A percentile compares a stretch with the other conserved stretches of the same genome.
These are phyloP conservation scores for Megaleporinus macrocephalus DNA, from an alignment of 2,113 vertebrate species.

Conservation along the genomic window DNA sequence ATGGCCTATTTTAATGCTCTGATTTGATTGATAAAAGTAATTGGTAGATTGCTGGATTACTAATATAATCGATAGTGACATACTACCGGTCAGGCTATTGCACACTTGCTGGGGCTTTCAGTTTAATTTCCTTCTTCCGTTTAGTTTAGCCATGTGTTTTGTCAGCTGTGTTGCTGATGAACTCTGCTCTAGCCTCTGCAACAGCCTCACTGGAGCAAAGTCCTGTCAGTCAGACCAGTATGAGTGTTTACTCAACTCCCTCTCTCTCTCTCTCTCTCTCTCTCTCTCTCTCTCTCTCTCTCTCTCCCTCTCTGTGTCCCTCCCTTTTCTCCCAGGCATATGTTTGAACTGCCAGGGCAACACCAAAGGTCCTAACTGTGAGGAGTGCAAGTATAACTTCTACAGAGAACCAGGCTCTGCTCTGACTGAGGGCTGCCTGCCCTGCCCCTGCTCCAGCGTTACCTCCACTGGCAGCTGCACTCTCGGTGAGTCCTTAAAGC, in stretches of 20 bases:
- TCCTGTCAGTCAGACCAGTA: slow-evolving; percentile 46
- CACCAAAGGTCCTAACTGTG: slow-evolving; percentile 78
- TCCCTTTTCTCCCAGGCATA: slow-evolving; percentile 69
- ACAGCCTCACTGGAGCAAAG: slow-evolving; percentile 41
- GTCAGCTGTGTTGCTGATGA: slow-evolving; percentile 24
- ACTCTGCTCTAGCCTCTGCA: neutral
- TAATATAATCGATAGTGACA: neutral
- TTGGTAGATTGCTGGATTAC: neutral
- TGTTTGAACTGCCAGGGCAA: slow-evolving; percentile 83
- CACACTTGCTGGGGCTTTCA: neutral
- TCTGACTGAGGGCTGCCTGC: slow-evolving; percentile 66
- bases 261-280: slow-evolving; percentile 9
- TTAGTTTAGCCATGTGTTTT: slow-evolving; percentile 2
- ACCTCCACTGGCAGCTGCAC: slow-evolving; percentile 81
- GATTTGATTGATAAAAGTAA: neutral
- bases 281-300: slow-evolving; percentile 36
- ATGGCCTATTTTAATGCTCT: too few species aligned
- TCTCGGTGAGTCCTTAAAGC: slow-evolving; percentile 73
- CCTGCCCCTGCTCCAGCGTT: slow-evolving; percentile 83
- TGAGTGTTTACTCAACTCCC: slow-evolving; percentile 44
- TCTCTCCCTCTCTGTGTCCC: neutral
- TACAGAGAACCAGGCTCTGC: slow-evolving; percentile 62
- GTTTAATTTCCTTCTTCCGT: slow-evolving; percentile 6
- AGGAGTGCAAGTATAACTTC: slow-evolving; percentile 80
- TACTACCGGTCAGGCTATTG: neutral